These are phyloP conservation scores for Bursaphelenchus okinawaensis DNA, from an alignment of 2,888 invertebrate genomes.

Conservation along the genomic window DNA sequence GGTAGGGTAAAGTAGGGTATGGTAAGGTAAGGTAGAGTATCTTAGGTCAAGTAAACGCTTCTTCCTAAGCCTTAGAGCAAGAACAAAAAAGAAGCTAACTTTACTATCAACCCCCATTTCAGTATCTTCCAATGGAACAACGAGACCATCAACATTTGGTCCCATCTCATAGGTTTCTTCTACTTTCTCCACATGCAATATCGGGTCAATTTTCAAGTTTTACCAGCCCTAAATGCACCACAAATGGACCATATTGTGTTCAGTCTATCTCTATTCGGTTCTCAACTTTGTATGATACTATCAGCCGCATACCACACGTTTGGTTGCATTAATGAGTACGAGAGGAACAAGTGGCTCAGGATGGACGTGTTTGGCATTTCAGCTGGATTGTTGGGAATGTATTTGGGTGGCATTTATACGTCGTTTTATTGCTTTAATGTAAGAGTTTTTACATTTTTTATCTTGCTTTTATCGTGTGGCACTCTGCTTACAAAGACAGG, in stretches of 20 bases:
- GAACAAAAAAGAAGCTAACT: too few species aligned
- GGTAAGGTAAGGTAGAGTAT: too few species aligned
- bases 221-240: constrained; percentile 70
- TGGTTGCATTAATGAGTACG: constrained; percentile 80
- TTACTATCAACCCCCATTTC: constrained; percentile 57
- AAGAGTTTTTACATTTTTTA: constrained; percentile 1
- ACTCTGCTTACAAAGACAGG: too few species aligned
- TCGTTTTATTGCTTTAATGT: constrained; percentile 82
- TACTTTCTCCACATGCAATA: constrained; percentile 76
- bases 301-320: constrained; percentile 90
- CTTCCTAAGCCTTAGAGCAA: too few species aligned
- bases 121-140: constrained; percentile 94
- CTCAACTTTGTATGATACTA: constrained; percentile 83
- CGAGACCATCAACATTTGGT: constrained; percentile 95
- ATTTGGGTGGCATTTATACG: constrained; percentile 89
- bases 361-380: constrained; percentile 90
- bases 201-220: constrained; percentile 68
- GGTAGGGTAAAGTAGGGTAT: too few species aligned
- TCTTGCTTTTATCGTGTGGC: background rate
- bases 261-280: constrained; percentile 75
- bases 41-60: too few species aligned
- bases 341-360: constrained; percentile 78
- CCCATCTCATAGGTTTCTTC: constrained; percentile 69
- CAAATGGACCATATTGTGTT: constrained; percentile 78
- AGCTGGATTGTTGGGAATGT: constrained; percentile 82